Evolutionary conservation across 2,113 vertebrate genomes (phyloP).

Genomic region (Sylvicapra grimmia): DNA sequence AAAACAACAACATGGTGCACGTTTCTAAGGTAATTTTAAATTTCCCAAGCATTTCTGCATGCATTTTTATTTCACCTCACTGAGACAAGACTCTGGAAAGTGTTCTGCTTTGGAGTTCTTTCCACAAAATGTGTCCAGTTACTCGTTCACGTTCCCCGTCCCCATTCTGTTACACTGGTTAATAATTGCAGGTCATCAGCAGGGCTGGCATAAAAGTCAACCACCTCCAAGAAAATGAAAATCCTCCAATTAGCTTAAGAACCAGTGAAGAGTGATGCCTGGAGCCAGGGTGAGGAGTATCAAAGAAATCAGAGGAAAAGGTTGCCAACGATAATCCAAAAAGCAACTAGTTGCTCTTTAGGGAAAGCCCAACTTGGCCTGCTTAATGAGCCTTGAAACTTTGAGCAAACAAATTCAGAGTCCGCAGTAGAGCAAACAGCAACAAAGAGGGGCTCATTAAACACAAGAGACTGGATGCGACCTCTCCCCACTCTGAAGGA

Average conservation of each 20-base stretch:
- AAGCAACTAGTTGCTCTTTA: not conserved
- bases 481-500: not conserved
- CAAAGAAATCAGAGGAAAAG: slow-evolving; percentile 4
- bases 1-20: not conserved
- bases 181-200: slow-evolving; percentile 32
- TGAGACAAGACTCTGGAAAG: not conserved
- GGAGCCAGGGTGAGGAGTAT: not conserved
- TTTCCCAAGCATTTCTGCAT: not conserved
- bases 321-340: not conserved
- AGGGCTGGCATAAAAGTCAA: slow-evolving; percentile 13
- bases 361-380: not conserved
- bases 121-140: not conserved
- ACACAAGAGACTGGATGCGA: not conserved
- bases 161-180: slow-evolving; percentile 5
- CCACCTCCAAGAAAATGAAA: not conserved
- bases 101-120: not conserved
- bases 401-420: slow-evolving; percentile 28
- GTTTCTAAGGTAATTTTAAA: not conserved
- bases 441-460: not conserved
- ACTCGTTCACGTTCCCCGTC: not conserved
- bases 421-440: not conserved
- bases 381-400: slow-evolving; percentile 37
- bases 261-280: not conserved
- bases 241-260: not conserved
- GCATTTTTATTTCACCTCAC: not conserved